Percentiles rank a stretch among this genome's conserved stretches.
These are phyloP conservation scores for Chrysotoxum bicinctum DNA, from an alignment of 2,888 invertebrate species.

Conservation along the genomic window DNA sequence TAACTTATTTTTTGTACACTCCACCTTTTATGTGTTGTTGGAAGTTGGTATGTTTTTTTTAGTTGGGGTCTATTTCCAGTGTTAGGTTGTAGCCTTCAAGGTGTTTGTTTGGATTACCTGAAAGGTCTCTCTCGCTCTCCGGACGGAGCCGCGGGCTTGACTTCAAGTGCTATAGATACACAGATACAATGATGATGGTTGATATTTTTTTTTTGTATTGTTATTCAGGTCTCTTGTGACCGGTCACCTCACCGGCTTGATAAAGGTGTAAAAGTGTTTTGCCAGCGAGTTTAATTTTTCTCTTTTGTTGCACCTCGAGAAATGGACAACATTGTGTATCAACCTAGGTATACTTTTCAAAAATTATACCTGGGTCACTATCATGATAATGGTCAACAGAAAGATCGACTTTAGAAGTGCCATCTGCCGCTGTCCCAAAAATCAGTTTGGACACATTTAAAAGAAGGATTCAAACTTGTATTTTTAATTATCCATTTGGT, in stretches of 20 bases:
- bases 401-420: slow-evolving; percentile 34
- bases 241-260: slow-evolving; percentile 51
- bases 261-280: slow-evolving; percentile 71
- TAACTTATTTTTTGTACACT: slow-evolving; percentile 23
- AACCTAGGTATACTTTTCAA: not conserved
- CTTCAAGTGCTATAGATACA: slow-evolving; percentile 20
- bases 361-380: not conserved
- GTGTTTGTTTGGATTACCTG: slow-evolving; percentile 61
- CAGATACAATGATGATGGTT: slow-evolving; percentile 23
- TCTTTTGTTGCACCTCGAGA: slow-evolving; percentile 20
- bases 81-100: slow-evolving; percentile 47
- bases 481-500: not conserved
- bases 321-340: not conserved
- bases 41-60: slow-evolving; percentile 16
- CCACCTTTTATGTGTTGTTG: slow-evolving; percentile 57
- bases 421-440: not conserved
- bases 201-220: slow-evolving; percentile 40
- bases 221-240: slow-evolving; percentile 63
- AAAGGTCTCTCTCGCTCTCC: slow-evolving; percentile 16
- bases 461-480: not conserved
- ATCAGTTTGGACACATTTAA: slow-evolving; percentile 36
- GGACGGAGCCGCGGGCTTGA: slow-evolving; percentile 33
- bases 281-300: slow-evolving; percentile 42
- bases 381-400: not conserved
- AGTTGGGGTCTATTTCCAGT: slow-evolving; percentile 3